Evolutionary conservation across 2,113 vertebrate genomes (phyloP).

Genomic region (Tor tambroides): DNA sequence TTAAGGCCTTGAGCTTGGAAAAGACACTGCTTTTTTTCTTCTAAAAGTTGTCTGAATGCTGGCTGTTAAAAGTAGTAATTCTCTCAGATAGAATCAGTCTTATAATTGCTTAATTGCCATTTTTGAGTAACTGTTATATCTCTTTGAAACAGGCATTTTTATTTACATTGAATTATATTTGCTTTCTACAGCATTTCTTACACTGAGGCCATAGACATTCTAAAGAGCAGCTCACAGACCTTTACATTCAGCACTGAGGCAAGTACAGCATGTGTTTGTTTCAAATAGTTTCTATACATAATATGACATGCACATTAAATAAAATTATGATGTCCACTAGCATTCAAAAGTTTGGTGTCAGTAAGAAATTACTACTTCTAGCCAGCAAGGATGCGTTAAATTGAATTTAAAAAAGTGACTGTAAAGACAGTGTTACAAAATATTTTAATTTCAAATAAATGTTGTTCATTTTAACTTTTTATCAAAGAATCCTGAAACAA

Average conservation of each 20-base stretch:
- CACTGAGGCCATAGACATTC: conserved; percentile 88
- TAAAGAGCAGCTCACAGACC: conserved; percentile 77
- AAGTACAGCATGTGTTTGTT: conserved; percentile 49
- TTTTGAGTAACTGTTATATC: not conserved
- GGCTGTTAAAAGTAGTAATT: not conserved
- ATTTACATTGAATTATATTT: not conserved
- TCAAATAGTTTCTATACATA: not conserved
- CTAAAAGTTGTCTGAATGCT: not conserved
- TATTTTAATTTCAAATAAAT: not conserved
- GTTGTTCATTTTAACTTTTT: not conserved
- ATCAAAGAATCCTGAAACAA: not conserved
- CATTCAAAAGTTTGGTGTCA: not conserved
- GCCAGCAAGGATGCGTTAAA: not conserved
- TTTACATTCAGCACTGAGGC: conserved; percentile 88
- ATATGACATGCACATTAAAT: not conserved
- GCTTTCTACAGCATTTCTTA: conserved; percentile 84
- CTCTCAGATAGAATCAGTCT: not conserved
- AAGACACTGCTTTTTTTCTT: not conserved
- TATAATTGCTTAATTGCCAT: too few relatives aligned
- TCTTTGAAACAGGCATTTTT: not conserved
- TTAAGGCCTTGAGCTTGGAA: not conserved
- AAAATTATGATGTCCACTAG: not conserved
- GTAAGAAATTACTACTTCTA: not conserved
- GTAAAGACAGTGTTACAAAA: not conserved
- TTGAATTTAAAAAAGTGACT: not conserved